These are phyloP conservation scores for Eupeodes latifasciatus DNA, from an alignment of 2,888 invertebrate genomes.

Conservation along the genomic window DNA sequence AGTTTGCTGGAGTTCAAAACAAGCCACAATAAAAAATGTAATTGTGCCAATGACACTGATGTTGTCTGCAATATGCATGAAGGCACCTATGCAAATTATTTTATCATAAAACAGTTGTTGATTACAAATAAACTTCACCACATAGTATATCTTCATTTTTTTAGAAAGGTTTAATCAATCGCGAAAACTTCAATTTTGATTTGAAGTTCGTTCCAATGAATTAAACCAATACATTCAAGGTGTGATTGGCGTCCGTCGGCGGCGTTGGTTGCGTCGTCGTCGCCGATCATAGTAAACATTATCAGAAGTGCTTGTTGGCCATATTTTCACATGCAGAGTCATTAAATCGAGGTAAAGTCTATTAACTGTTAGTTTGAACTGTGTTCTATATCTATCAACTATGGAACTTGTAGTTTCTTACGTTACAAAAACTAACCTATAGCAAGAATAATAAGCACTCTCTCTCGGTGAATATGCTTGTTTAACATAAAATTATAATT, in stretches of 20 bases:
- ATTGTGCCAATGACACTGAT: conserved; percentile 57
- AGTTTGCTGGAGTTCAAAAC: neutral
- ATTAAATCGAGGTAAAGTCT: conserved; percentile 54
- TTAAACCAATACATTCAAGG: conserved; percentile 23
- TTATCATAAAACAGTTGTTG: conserved; percentile 39
- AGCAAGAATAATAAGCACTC: neutral
- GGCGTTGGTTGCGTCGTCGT: neutral
- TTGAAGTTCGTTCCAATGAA: conserved; percentile 8
- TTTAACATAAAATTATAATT: neutral
- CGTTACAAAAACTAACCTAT: neutral
- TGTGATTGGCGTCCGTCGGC: neutral
- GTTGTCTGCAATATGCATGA: conserved; percentile 14
- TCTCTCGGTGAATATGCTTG: conserved; percentile 1
- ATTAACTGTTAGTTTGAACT: conserved; percentile 50
- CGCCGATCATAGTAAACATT: conserved; percentile 13
- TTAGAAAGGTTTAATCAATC: conserved; percentile 43
- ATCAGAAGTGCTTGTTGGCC: conserved; percentile 28
- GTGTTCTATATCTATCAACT: conserved; percentile 15
- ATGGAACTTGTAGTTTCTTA: neutral
- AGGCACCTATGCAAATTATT: conserved; percentile 7
- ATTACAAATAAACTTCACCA: conserved; percentile 40
- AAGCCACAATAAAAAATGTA: conserved; percentile 37
- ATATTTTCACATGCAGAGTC: conserved; percentile 41
- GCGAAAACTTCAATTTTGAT: neutral
- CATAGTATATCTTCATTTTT: conserved; percentile 34